Evolutionary conservation across 2,113 vertebrate species (phyloP).

Genomic region (Gallinago paraguaiae): DNA sequence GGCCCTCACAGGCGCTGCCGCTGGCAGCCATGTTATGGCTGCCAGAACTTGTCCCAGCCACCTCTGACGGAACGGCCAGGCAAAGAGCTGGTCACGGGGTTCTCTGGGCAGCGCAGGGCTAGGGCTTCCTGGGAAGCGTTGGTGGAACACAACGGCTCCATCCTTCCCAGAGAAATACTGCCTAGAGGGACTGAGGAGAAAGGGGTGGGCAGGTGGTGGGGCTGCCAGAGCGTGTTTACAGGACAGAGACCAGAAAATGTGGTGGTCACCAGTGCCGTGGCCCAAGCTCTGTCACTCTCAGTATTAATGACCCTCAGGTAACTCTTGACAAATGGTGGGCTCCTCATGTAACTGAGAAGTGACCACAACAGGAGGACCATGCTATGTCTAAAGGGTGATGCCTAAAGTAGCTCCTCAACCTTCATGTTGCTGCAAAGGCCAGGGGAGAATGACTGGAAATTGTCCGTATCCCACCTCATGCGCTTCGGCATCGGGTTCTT

Average conservation of each 20-base stretch:
- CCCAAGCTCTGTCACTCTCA: background rate
- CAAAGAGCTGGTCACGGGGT: no score
- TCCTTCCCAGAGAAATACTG: fast-evolving
- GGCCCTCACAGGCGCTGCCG: fast-evolving
- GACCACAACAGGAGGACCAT: fast-evolving
- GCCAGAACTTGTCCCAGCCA: fast-evolving
- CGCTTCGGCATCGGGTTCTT: background rate
- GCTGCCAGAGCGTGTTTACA: background rate
- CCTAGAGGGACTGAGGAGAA: background rate
- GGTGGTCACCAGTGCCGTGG: fast-evolving
- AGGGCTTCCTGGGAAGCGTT: background rate
- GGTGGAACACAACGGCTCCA: no score
- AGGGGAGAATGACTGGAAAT: background rate
- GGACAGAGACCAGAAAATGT: background rate
- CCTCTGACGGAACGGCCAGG: fast-evolving
- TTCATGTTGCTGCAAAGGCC: background rate
- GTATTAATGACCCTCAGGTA: background rate
- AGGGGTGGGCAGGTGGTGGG: no score
- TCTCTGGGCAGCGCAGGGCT: fast-evolving
- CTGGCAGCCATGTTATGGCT: background rate
- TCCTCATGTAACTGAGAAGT: background rate
- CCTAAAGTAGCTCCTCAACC: background rate
- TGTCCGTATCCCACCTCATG: fast-evolving
- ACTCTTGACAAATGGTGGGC: background rate
- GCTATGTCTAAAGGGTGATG: no score